Base-by-base conservation (phyloP, 2,888 invertebrate species). In the Ectropis crepuscularia region DNA sequence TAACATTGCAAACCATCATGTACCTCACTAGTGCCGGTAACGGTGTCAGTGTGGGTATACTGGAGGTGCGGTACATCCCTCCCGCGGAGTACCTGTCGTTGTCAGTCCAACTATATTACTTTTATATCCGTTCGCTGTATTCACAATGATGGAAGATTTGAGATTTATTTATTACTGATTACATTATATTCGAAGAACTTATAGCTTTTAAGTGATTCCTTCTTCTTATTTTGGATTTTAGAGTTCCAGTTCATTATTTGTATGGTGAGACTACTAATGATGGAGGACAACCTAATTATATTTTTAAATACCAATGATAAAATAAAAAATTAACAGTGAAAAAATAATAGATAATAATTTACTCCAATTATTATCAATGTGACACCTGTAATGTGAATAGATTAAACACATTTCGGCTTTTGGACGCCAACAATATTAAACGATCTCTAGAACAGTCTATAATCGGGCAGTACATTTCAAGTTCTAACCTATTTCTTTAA, bases 61-160 rank as follows among this genome's bases (percentile, higher is more conserved):
- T 97, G 91, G 97, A 97, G 83, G 97, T 96, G 95, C 97, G 95
- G 94, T 96, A 96, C 94, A 97, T 96, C 93, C 95, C 95, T 90
- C 96, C 94, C 85, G 92, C 94, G 86, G 92, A 88, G 87, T 93
- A 93, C 93, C 93, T 93, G 89, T 83, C 85, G 86, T 77, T 85
- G 82, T 80, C 77, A 85, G 76, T 81, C 65, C 69, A 79, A 84
- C 79, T 77, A 78, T 70, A 67, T 81, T 28, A 28, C 16, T 85
- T 79, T 78, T 73, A 77, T 67, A 76, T 51, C 53, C 54, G 49
- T 66, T 63, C 54, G 16, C 59, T 36, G 58, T 39, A 49, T 48
- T 47, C 6, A 37, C 38, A 51, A 51, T 39, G 8, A 16, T 6
- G 43, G 12, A 53, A 37, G 43, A 38, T 58, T 49, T 57, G 63